These are phyloP conservation scores for Spilarctia lutea DNA, from an alignment of 2,888 invertebrate genomes.

Conservation along the genomic window DNA sequence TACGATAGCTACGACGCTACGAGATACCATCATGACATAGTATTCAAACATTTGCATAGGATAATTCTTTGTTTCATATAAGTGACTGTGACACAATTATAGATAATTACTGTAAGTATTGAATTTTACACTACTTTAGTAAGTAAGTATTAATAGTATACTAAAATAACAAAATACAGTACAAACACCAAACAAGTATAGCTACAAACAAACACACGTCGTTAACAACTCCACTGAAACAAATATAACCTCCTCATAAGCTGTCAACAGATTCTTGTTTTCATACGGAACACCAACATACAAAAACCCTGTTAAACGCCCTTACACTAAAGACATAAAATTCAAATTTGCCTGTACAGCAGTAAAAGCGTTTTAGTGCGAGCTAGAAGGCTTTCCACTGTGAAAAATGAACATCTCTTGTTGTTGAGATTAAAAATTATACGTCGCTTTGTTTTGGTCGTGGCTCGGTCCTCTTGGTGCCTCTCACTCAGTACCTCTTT, in stretches of 20 bases:
- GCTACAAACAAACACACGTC: conserved; percentile 36
- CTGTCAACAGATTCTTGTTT: conserved; percentile 70
- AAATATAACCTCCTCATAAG: conserved; percentile 75
- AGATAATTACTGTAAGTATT: background rate
- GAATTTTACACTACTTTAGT: no score
- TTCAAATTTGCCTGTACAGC: conserved; percentile 44
- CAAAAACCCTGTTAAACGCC: conserved; percentile 23
- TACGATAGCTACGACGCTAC: conserved; percentile 58
- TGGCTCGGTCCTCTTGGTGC: conserved; percentile 17
- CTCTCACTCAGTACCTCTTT: conserved; percentile 34
- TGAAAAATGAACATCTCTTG: conserved; percentile 83
- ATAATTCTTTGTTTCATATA: background rate
- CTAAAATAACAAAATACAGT: conserved; percentile 17
- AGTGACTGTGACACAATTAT: background rate
- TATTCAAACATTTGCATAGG: background rate
- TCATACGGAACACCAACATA: conserved; percentile 40
- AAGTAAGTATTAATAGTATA: background rate
- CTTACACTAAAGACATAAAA: conserved; percentile 52
- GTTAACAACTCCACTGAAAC: conserved; percentile 54
- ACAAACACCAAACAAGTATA: conserved; percentile 33
- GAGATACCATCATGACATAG: background rate
- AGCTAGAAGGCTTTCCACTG: conserved; percentile 59
- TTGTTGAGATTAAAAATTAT: conserved; percentile 83
- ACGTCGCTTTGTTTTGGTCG: conserved; percentile 67
- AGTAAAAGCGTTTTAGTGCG: conserved; percentile 35